Conservation (phyloP, 2,113 vertebrate species). For the Muntiacus muntjak region DNA sequence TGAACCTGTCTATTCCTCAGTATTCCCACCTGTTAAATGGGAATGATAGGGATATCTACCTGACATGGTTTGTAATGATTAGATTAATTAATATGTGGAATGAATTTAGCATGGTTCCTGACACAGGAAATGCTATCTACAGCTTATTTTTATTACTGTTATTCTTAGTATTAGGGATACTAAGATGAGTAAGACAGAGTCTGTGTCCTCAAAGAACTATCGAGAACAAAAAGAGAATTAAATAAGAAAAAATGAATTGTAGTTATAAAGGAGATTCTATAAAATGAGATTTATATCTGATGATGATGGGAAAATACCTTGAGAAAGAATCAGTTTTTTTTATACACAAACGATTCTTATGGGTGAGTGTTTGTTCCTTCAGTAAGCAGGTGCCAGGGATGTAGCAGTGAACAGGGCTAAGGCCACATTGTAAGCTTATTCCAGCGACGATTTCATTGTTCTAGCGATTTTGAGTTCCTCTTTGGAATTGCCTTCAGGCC, state of each 20-base stretch:
- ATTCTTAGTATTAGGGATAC: neutral
- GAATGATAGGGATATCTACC: neutral
- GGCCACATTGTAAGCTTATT: neutral
- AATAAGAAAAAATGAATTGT: conserved; percentile 27
- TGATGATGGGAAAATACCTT: neutral
- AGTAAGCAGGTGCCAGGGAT: neutral
- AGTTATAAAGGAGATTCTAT: neutral
- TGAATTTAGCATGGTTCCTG: neutral
- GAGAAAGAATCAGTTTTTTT: neutral
- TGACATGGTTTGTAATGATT: neutral
- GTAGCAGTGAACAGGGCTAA: neutral
- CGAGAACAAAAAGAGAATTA: neutral
- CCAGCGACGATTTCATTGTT: neutral
- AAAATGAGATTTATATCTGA: neutral
- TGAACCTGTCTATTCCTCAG: neutral
- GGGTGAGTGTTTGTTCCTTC: neutral
- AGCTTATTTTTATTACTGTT: neutral
- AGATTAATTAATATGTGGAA: neutral
- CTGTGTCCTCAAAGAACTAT: neutral
- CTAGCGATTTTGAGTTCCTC: neutral
- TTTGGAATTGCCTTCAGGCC: neutral
- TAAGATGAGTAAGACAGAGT: neutral
- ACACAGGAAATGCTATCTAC: neutral
- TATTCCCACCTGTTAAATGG: neutral
- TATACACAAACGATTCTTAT: neutral